phyloP scores from a whole-genome alignment of 2,888 invertebrate species.

The Camptogramma bilineatum region DNA sequence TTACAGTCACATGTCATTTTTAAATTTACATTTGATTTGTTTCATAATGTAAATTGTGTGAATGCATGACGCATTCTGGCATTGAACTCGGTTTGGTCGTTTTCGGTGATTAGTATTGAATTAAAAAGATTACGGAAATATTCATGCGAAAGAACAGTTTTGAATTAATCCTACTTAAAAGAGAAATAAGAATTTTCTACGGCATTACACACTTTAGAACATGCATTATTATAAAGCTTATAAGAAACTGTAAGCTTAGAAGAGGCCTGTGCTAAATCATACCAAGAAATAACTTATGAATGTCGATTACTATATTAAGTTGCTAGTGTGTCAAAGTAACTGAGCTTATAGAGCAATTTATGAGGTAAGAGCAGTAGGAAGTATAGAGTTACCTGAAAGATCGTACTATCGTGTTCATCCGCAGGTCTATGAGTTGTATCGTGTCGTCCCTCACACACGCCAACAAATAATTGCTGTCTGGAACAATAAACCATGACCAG shows the following conservation, averaged over 20 bases:
- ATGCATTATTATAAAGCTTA: not conserved
- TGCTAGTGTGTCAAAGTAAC: conserved; percentile 22
- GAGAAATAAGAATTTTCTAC: not conserved
- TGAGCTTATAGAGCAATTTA: conserved; percentile 25
- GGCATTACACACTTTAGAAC: not conserved
- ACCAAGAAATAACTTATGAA: conserved; percentile 11
- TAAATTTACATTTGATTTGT: not conserved
- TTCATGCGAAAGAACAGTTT: too few relatives aligned
- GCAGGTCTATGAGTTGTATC: conserved; percentile 96
- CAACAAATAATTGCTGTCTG: conserved; percentile 95
- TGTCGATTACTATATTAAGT: conserved; percentile 23
- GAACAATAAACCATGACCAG: conserved; percentile 57
- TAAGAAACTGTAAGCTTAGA: not conserved
- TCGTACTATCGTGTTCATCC: conserved; percentile 96
- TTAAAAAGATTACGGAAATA: too few relatives aligned
- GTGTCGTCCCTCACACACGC: conserved; percentile 98
- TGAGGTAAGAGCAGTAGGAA: conserved; percentile 21
- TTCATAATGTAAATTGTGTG: not conserved
- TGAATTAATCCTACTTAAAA: too few relatives aligned
- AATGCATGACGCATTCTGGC: too few relatives aligned
- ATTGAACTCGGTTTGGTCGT: too few relatives aligned
- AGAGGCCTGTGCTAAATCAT: not conserved
- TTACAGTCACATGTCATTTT: not conserved
- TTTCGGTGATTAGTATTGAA: too few relatives aligned
- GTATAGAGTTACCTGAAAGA: conserved; percentile 90